Percentiles rank a stretch among this genome's conserved stretches.
Evolutionary conservation across 2,888 invertebrate species (phyloP).

Genomic region (Siphlonurus alternatus): DNA sequence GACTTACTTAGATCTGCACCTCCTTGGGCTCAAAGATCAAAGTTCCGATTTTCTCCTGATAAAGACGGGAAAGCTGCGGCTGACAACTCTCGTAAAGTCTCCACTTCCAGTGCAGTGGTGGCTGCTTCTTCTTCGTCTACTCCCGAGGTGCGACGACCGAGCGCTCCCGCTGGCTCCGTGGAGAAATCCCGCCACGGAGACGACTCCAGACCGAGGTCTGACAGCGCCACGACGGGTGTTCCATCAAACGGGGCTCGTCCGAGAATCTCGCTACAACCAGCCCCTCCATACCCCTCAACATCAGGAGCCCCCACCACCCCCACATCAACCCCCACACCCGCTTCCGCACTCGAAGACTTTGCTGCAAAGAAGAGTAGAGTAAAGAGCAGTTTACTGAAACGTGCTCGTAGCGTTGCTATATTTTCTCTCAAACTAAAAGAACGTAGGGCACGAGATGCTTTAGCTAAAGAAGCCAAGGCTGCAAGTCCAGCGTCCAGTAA

Average conservation of each 20-base stretch:
- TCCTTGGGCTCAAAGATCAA: slow-evolving; percentile 32
- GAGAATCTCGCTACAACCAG: slow-evolving; percentile 20
- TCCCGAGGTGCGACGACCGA: slow-evolving; percentile 5
- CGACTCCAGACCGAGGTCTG: slow-evolving; percentile 1
- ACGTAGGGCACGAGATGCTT: slow-evolving; percentile 61
- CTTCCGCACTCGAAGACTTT: slow-evolving; percentile 20
- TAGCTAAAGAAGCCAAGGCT: slow-evolving; percentile 42
- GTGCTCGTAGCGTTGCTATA: slow-evolving; percentile 70
- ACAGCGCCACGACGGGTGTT: neutral
- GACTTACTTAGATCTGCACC: slow-evolving; percentile 38
- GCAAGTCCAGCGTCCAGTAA: slow-evolving; percentile 21
- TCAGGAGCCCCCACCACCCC: slow-evolving; percentile 19
- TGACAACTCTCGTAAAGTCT: no score
- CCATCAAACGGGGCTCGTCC: slow-evolving; percentile 16
- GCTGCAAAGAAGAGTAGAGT: slow-evolving; percentile 40
- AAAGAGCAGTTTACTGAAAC: slow-evolving; percentile 62
- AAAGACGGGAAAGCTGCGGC: slow-evolving; percentile 19
- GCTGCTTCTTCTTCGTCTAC: slow-evolving; percentile 1
- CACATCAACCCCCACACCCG: slow-evolving; percentile 17
- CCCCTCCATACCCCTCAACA: slow-evolving; percentile 16
- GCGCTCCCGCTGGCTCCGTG: neutral
- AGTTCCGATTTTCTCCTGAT: slow-evolving; percentile 27
- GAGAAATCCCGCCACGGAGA: neutral
- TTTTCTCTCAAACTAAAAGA: slow-evolving; percentile 67
- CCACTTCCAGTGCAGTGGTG: slow-evolving; percentile 2